Conservation (phyloP, 2,113 vertebrate genomes). For the Brachypodius melanocephalos region DNA sequence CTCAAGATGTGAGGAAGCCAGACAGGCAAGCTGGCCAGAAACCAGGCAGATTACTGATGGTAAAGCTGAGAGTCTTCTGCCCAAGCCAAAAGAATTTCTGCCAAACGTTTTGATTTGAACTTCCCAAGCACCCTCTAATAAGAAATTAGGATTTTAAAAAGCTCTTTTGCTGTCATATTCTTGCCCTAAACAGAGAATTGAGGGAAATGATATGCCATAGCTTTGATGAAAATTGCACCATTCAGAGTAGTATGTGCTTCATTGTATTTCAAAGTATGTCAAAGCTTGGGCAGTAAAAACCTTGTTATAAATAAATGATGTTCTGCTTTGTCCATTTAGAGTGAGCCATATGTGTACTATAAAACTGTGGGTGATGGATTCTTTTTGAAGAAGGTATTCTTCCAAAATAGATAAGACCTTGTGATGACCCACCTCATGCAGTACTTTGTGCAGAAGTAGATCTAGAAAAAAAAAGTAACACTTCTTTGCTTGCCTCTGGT, state of each 20-base stretch:
- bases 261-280: not conserved
- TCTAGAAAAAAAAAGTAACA: not conserved
- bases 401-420: not conserved
- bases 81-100: conserved; percentile 6
- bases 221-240: not conserved
- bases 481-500: not conserved
- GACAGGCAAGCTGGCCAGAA: not conserved
- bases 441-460: not conserved
- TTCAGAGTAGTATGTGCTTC: not conserved
- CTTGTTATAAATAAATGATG: not conserved
- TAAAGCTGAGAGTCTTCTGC: not conserved
- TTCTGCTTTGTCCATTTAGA: not conserved
- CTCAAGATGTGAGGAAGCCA: not conserved
- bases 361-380: not conserved
- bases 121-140: not conserved
- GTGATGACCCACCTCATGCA: not conserved
- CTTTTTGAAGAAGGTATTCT: not conserved
- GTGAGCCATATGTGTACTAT: not conserved
- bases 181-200: not conserved
- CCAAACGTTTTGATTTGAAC: conserved; percentile 33
- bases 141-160: not conserved
- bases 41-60: conserved; percentile 5
- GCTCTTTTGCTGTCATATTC: not conserved
- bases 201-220: not conserved
- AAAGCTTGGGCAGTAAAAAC: not conserved